Evolutionary conservation across 2,113 vertebrate species (phyloP).

Genomic region (Periophthalmus modestus): DNA sequence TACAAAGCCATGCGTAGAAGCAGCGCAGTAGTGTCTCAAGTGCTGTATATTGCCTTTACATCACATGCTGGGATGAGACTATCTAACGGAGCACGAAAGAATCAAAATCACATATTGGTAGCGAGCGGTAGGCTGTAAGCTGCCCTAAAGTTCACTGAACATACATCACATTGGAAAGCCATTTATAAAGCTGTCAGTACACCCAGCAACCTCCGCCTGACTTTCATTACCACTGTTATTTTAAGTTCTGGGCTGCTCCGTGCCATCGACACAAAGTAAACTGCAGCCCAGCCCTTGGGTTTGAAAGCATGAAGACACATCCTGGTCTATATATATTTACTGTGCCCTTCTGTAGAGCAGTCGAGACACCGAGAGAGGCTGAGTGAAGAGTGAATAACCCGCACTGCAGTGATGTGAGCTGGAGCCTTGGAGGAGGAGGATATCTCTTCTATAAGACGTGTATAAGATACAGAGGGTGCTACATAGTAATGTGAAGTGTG

Average conservation of each 20-base stretch:
- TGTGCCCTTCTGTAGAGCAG: conserved; percentile 45
- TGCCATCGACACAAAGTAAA: conserved; percentile 35
- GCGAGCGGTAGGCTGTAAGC: conserved; percentile 55
- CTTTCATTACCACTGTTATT: conserved; percentile 64
- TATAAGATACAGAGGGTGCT: conserved; percentile 3
- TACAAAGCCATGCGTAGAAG: background rate
- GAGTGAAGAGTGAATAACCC: conserved; percentile 24
- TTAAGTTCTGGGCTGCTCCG: conserved; percentile 36
- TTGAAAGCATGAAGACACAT: conserved; percentile 44
- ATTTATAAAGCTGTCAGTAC: conserved; percentile 77
- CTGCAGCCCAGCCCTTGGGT: conserved; percentile 29
- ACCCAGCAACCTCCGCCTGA: conserved; percentile 60
- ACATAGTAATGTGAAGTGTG: conserved; percentile 5
- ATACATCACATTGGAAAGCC: conserved; percentile 74
- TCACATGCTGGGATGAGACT: conserved; percentile 35
- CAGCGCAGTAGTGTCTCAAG: background rate
- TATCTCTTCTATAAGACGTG: conserved; percentile 5
- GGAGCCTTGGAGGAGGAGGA: conserved; percentile 15
- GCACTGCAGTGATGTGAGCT: conserved; percentile 46
- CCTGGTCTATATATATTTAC: conserved; percentile 32
- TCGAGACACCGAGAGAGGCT: conserved; percentile 17
- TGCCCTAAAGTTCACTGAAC: conserved; percentile 72
- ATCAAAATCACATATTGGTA: conserved; percentile 50
- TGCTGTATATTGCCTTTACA: conserved; percentile 23
- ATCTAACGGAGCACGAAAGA: conserved; percentile 26